These are phyloP conservation scores for Acanthoscelides obtectus DNA, from an alignment of 2,888 invertebrate genomes.

Conservation along the genomic window DNA sequence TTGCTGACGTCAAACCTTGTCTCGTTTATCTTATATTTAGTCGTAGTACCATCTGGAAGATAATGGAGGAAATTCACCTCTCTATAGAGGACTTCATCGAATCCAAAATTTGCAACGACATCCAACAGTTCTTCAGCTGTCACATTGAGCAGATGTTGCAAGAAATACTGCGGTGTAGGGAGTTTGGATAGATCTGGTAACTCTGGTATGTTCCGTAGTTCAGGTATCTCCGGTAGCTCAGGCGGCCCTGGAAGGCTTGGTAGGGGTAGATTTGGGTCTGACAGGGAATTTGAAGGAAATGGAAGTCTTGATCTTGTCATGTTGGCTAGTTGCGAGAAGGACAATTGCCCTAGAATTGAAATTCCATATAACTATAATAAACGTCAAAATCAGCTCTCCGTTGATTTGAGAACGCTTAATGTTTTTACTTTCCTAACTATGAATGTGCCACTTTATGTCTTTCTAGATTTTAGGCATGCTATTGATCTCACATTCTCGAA, in stretches of 20 bases:
- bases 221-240: not conserved
- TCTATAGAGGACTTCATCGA: constrained; percentile 15
- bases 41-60: constrained; percentile 9
- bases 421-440: too few relatives aligned
- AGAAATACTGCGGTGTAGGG: constrained; percentile 14
- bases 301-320: not conserved
- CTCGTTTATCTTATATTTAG: constrained; percentile 5
- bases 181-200: not conserved
- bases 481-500: too few relatives aligned
- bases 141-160: constrained; percentile 18
- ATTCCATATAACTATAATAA: too few relatives aligned
- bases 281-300: not conserved
- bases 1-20: constrained; percentile 11
- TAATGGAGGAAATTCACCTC: constrained; percentile 18
- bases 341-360: not conserved
- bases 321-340: not conserved
- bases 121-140: constrained; percentile 17
- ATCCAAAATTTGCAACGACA: constrained; percentile 17
- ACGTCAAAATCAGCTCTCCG: too few relatives aligned
- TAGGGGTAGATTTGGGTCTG: not conserved
- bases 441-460: too few relatives aligned
- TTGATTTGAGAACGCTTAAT: too few relatives aligned
- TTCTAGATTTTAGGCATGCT: too few relatives aligned
- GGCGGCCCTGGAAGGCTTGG: not conserved
- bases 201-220: too few relatives aligned